Conservation (phyloP, 2,888 invertebrate species). For the Watsonalla cultraria region DNA sequence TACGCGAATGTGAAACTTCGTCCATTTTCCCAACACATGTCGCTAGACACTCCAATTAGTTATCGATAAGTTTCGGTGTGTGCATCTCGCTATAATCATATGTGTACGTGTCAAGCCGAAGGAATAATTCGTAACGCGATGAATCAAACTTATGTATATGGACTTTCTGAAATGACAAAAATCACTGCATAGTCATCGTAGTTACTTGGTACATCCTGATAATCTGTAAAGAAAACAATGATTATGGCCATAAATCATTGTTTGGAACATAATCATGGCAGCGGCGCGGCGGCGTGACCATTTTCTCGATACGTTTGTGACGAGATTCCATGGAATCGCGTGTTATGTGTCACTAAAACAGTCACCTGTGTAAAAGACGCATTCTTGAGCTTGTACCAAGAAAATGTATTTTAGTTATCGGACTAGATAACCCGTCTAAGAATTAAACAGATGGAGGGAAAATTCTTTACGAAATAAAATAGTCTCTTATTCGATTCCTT, state of each 20-base stretch:
- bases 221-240: background rate
- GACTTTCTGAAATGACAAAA: background rate
- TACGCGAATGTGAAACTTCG: too few species aligned
- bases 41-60: too few species aligned
- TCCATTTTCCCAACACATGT: too few species aligned
- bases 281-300: conserved; percentile 13
- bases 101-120: too few species aligned
- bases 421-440: background rate
- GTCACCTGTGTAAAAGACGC: conserved; percentile 5
- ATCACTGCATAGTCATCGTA: background rate
- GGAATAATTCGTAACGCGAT: too few species aligned
- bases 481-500: too few species aligned
- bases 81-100: too few species aligned
- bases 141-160: too few species aligned
- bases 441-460: background rate
- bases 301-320: conserved; percentile 21
- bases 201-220: background rate
- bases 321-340: conserved; percentile 28
- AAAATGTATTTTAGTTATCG: background rate
- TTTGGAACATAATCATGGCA: conserved; percentile 27
- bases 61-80: too few species aligned
- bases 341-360: conserved; percentile 17
- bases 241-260: conserved; percentile 10
- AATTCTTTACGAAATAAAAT: too few species aligned
- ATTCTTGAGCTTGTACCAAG: background rate